Conservation (phyloP, 2,888 invertebrate genomes). For the Dendrolimus houi region DNA sequence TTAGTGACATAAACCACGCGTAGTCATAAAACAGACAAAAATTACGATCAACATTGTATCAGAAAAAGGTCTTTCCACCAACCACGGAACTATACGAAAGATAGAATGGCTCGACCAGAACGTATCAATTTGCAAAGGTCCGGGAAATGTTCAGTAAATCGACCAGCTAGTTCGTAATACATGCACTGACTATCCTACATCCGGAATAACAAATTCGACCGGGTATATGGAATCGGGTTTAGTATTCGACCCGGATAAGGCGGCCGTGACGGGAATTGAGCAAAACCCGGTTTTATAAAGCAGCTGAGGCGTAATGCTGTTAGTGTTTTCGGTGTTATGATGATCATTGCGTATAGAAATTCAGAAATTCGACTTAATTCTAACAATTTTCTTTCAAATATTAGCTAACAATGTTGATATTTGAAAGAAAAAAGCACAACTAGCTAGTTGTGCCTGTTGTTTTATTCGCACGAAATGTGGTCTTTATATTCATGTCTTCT, state of each 20-base stretch:
- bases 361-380: too few relatives aligned
- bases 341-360: neutral
- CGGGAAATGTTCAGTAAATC: neutral
- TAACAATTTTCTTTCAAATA: too few relatives aligned
- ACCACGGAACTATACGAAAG: neutral
- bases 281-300: neutral
- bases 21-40: neutral
- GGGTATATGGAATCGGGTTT: slow-evolving; percentile 9
- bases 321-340: neutral
- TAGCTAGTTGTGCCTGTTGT: too few relatives aligned
- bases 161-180: neutral
- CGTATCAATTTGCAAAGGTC: neutral
- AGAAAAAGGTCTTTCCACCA: neutral
- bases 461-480: too few relatives aligned
- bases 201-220: neutral
- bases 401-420: too few relatives aligned
- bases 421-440: too few relatives aligned
- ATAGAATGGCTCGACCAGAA: neutral
- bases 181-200: neutral
- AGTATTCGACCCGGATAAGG: slow-evolving; percentile 20
- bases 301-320: neutral
- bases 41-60: neutral
- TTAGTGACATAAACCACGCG: too few relatives aligned
- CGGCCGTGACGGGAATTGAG: slow-evolving; percentile 22
- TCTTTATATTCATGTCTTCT: too few relatives aligned